Evolutionary conservation across 2,113 vertebrate genomes (phyloP), one percentile per base, ranked within the genome.

Genomic region (Cyphomyrus plagiostoma): DNA sequence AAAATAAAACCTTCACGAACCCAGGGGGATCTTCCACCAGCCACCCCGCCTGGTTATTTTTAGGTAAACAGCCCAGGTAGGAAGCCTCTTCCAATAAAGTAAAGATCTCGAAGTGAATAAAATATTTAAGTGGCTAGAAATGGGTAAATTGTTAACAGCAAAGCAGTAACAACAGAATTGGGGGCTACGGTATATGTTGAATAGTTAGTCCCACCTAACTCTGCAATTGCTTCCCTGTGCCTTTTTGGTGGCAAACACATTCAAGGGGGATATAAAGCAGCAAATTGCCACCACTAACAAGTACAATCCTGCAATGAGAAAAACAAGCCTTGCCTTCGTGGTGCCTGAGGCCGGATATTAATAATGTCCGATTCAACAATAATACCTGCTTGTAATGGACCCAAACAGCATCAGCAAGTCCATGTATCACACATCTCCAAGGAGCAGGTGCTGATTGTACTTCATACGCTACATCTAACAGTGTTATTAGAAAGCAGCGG

Each of bases 381-480:
- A 82, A 82, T 53, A 56, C 88, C 17, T 39, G 30, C 19, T 30
- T n/a, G 30, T 4, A n/a, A 23, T 56, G 30, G 48, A n/a, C 74
- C 74, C 17, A 83, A 83, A 83, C 13, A 45, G 49, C 66, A 53
- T 26, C 48, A 45, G 26, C 39, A 35, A 42, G 88, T 52, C 30
- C 49, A 21, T 49, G 49, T 42, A 66, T 85, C 46, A 52, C 50
- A 39, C 77, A 87, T 89, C 77, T 88, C 70, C 89, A 89, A 52
- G 88, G 82, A 88, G 82, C 87, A 49, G 77, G 82, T 84, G n/a
- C 49, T 86, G 83, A 91, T 89, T 87, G n/a, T 7, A n/a, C 52
- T 90, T 90, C 62, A 49, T 90, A 89, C 30, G 82, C 88, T 86
- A 89, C 49, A 89, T 84, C 89, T 87, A 92, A 89, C 86, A 90